Evolutionary conservation across 2,888 invertebrate species (phyloP), one percentile per base, ranked within the genome.

Genomic region (Ectropis crepuscularia): DNA sequence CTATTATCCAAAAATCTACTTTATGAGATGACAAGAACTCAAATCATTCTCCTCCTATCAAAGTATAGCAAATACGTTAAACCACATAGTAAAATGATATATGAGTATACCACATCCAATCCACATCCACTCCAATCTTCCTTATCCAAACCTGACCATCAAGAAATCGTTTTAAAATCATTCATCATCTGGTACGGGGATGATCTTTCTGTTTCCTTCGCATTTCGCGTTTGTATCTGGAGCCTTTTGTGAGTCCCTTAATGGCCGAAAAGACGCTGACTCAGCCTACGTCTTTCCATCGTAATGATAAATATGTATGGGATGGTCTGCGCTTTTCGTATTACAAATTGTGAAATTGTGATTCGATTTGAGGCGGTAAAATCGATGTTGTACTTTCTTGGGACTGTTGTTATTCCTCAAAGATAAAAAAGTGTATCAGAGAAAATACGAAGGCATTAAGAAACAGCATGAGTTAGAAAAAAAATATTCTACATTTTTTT

Each of bases 111-210:
- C 64, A 53, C 50, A 60, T 63, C 63, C 60, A 50, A 28, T 28
- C 16, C 1, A 28, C 16, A 28, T 28, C 16, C 16, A 28, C 16
- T 28, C 16, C 16, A 28, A 10, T 12, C 55, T 28, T 47, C 47
- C 28, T 28, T 11, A 10, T 41, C 7, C 46, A 48, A 60, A 53
- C 51, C 55, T 57, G 47, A 53, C 67, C 63, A 70, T 77, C 79
- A 69, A 65, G 65, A 68, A 76, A 85, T 87, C 83, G 79, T 83
- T 89, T 89, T 87, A 87, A 88, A 89, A 84, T 84, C 84, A 89
- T 90, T 88, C 81, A 90, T 90, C 90, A 90, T 81, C 73, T 69
- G 63, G 74, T 69, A 74, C 71, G 62, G 68, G 75, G 69, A 82
- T 84, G 83, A 84, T 86, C 60, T 66, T 53, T 61, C 62, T 69